Conservation (phyloP, 2,888 invertebrate genomes). For the Hipparchia semele region DNA sequence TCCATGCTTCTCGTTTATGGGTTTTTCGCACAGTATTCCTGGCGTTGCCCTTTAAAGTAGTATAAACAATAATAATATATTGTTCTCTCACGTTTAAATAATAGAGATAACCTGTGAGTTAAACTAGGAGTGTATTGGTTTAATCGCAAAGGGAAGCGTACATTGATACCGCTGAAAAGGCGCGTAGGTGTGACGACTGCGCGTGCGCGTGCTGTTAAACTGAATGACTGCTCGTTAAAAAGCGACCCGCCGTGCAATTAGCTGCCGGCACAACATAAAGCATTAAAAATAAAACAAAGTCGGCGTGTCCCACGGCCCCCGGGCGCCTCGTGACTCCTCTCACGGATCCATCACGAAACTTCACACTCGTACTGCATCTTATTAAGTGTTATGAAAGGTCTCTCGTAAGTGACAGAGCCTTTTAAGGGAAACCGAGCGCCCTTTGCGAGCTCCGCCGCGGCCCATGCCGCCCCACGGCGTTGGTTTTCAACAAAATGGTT, state of each 20-base stretch:
- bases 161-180: slow-evolving; percentile 32
- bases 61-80: no score
- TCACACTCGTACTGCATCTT: slow-evolving; percentile 72
- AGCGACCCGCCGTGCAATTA: slow-evolving; percentile 72
- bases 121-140: slow-evolving; percentile 1
- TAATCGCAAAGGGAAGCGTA: slow-evolving; percentile 23
- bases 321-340: slow-evolving; percentile 73
- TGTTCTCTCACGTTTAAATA: no score
- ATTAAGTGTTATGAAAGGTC: slow-evolving; percentile 77
- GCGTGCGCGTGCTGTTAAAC: slow-evolving; percentile 65
- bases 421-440: slow-evolving; percentile 61
- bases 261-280: slow-evolving; percentile 59
- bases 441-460: slow-evolving; percentile 47
- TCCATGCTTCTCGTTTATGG: no score
- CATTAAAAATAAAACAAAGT: slow-evolving; percentile 66
- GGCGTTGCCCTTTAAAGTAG: no score
- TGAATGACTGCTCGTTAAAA: slow-evolving; percentile 76
- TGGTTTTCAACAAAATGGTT: slow-evolving; percentile 29
- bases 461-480: slow-evolving; percentile 40
- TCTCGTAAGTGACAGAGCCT: slow-evolving; percentile 69
- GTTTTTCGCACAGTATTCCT: no score
- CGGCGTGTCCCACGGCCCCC: slow-evolving; percentile 67
- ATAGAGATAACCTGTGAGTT: no score
- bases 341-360: slow-evolving; percentile 76
- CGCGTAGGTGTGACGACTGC: slow-evolving; percentile 45